Base-by-base conservation (phyloP, 2,113 vertebrate genomes). In the Menidia beryllina region DNA sequence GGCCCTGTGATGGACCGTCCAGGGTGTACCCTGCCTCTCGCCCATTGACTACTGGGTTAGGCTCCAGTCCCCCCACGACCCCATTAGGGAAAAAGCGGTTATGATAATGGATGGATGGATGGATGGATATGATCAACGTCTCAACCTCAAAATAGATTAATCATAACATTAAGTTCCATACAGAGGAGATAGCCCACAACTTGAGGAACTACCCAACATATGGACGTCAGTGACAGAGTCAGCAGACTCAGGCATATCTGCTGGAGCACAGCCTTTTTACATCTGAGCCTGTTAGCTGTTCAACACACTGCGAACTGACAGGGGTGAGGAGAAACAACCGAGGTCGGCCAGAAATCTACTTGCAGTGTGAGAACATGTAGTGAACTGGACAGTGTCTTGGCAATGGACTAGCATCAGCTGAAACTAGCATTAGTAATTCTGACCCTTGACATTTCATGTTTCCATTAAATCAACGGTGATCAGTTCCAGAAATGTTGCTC, bases 331-430 rank as follows among this genome's bases (percentile, higher is more conserved):
- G 50, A 71, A 73, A 71, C 23, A 60, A 53, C 39, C 1, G 1
- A 9, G 26, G 27, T 69, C 14, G 52, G 74, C 69, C 50, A 50
- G 39, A 54, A 56, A 10, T 60, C 0, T 0, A 48, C 36, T 17
- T 45, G 50, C 41, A 27, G 34, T 65, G 45, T 75, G 63, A 75
- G 76, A 77, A 72, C 70, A 62, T 67, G 43, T 43, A 51, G 67
- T 23, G 21, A 75, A 34, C 50, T 62, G 39, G 75, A 81, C 61
- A 68, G 64, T 2, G 50, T 61, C 57, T 74, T 71, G 81, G 74
- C 71, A 24, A 51, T 23, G n/a, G 49, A 24, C 26, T 19, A 60
- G 38, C 24, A 4, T 30, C 24, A 39, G 26, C 39, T 69, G 27
- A 55, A 76, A 36, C 77, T 60, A 70, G 68, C 30, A 7, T 69